phyloP scores from a whole-genome alignment of 2,888 invertebrate species.

The Nomada hirtipes region DNA sequence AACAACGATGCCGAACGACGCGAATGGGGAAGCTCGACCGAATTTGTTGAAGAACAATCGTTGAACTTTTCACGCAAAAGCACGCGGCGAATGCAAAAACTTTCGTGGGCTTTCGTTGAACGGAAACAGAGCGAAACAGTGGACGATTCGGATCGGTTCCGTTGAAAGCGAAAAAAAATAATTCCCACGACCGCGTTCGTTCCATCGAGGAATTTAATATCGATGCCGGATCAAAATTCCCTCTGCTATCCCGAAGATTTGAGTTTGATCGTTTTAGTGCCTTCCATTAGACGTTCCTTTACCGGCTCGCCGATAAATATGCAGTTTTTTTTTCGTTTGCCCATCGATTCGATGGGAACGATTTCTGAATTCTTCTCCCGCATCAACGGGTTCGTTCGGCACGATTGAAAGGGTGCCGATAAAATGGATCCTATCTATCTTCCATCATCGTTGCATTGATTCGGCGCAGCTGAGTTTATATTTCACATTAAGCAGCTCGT shows the following conservation, averaged over 20 bases:
- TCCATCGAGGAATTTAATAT: slow-evolving; percentile 36
- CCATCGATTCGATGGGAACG: not conserved
- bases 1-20: slow-evolving; percentile 23
- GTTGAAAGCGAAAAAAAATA: not conserved
- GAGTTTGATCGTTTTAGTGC: not conserved
- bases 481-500: slow-evolving; percentile 50
- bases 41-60: slow-evolving; percentile 26
- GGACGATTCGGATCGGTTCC: not conserved
- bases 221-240: not conserved
- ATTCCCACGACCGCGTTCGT: not conserved
- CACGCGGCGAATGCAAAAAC: slow-evolving; percentile 39
- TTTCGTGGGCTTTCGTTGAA: slow-evolving; percentile 24
- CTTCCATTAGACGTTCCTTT: not conserved
- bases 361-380: slow-evolving; percentile 1
- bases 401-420: slow-evolving; percentile 4
- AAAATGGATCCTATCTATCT: slow-evolving; percentile 31
- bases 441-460: slow-evolving; percentile 27
- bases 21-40: not conserved
- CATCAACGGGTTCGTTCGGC: not conserved
- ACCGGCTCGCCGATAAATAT: not conserved
- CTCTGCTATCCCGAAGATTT: too few species aligned
- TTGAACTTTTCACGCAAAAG: slow-evolving; percentile 37
- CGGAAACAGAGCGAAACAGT: not conserved
- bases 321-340: not conserved
- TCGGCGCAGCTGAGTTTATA: slow-evolving; percentile 27